Evolutionary conservation across 2,888 invertebrate genomes (phyloP).

Genomic region (Cataglyphis rosenhaueri): DNA sequence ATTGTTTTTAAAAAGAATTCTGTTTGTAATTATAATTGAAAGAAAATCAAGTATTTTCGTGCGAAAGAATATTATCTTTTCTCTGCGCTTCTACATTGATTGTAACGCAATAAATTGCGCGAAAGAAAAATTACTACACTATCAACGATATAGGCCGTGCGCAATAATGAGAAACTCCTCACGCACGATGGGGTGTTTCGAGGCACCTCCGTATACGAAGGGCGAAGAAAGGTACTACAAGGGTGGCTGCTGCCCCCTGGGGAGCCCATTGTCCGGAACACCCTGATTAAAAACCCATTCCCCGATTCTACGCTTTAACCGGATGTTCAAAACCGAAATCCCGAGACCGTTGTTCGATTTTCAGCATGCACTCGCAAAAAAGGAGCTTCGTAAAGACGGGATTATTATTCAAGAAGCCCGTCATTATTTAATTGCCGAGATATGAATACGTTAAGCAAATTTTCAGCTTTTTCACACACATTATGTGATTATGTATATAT

Average conservation of each 20-base stretch:
- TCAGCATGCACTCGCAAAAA: slow-evolving; percentile 13
- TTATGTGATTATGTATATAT: background rate
- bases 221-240: slow-evolving; percentile 79
- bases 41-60: background rate
- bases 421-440: slow-evolving; percentile 10
- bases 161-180: slow-evolving; percentile 64
- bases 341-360: slow-evolving; percentile 57
- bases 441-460: background rate
- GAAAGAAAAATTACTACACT: slow-evolving; percentile 64
- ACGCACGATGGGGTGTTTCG: slow-evolving; percentile 71
- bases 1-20: slow-evolving; percentile 22
- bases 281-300: slow-evolving; percentile 85
- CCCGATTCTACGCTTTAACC: slow-evolving; percentile 74
- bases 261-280: slow-evolving; percentile 83
- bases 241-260: slow-evolving; percentile 80
- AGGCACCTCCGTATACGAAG: slow-evolving; percentile 76
- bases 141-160: slow-evolving; percentile 58
- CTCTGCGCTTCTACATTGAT: background rate
- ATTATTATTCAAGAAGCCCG: slow-evolving; percentile 35
- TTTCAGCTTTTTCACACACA: slow-evolving; percentile 18
- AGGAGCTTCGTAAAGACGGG: slow-evolving; percentile 28
- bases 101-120: slow-evolving; percentile 71
- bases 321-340: slow-evolving; percentile 71
- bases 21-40: slow-evolving; percentile 65
- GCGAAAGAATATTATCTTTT: background rate